phyloP scores from a whole-genome alignment of 2,888 invertebrate genomes.

The Pediacus dermestoides region DNA sequence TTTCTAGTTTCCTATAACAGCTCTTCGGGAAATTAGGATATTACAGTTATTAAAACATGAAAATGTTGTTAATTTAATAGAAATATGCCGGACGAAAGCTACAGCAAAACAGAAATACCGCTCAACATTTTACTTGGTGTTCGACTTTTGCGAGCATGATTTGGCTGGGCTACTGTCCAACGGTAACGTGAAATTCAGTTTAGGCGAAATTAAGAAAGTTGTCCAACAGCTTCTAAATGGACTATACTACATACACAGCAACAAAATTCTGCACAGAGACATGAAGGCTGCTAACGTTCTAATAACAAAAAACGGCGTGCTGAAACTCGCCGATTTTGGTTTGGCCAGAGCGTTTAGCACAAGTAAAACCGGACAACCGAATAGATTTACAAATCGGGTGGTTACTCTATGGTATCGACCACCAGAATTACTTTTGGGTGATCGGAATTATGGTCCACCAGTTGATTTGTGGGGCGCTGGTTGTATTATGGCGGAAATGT shows the following conservation, averaged over 20 bases:
- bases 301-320: constrained; percentile 88
- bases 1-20: constrained; percentile 93
- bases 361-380: constrained; percentile 78
- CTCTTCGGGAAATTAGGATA: constrained; percentile 93
- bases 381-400: constrained; percentile 97
- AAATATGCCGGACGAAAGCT: constrained; percentile 93
- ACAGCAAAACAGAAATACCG: constrained; percentile 67
- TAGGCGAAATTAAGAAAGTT: constrained; percentile 95
- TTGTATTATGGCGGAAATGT: constrained; percentile 99
- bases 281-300: constrained; percentile 99
- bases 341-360: constrained; percentile 90
- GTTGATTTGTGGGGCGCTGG: constrained; percentile 98
- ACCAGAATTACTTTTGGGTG: constrained; percentile 68
- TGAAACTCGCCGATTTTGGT: constrained; percentile 98
- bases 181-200: constrained; percentile 90
- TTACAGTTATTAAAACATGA: constrained; percentile 92
- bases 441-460: constrained; percentile 93
- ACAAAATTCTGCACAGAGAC: constrained; percentile 91
- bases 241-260: constrained; percentile 93
- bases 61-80: constrained; percentile 95
- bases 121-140: constrained; percentile 91
- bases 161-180: constrained; percentile 93
- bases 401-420: constrained; percentile 94
- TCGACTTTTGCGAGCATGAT: constrained; percentile 99
- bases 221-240: constrained; percentile 84